Evolutionary conservation across 2,113 vertebrate species (phyloP).

Genomic region (Hoplias malabaricus): DNA sequence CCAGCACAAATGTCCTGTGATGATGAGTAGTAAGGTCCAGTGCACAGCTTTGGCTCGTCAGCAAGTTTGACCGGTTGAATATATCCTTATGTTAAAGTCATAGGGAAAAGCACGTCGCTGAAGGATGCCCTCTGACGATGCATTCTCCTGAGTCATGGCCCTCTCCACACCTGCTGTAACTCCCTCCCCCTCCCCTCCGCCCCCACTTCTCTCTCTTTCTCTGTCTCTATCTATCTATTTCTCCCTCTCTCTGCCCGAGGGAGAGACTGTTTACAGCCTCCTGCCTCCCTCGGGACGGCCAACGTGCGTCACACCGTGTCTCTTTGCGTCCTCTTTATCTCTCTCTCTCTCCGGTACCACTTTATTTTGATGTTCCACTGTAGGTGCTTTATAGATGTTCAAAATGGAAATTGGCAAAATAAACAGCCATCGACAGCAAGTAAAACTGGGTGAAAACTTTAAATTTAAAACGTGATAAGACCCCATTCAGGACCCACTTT

Average conservation of each 20-base stretch:
- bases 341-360: background rate
- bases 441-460: too few species aligned
- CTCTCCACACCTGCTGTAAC: conserved; percentile 62
- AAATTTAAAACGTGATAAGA: too few species aligned
- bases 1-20: conserved; percentile 29
- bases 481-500: too few species aligned
- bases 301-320: conserved; percentile 61
- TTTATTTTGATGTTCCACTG: conserved; percentile 31
- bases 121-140: conserved; percentile 24
- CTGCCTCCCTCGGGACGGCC: conserved; percentile 54
- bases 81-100: conserved; percentile 28
- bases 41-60: conserved; percentile 31
- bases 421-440: too few species aligned
- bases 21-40: conserved; percentile 20
- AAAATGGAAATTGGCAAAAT: too few species aligned
- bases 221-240: conserved; percentile 49
- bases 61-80: conserved; percentile 50
- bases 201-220: conserved; percentile 55
- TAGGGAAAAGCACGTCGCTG: background rate
- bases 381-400: too few species aligned
- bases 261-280: conserved; percentile 59
- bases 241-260: conserved; percentile 53
- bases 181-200: conserved; percentile 49
- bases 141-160: conserved; percentile 39
- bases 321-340: conserved; percentile 19